A percentile compares a stretch with the other conserved stretches of the same genome.
Conservation (phyloP, 2,888 invertebrate species). For the Ischnura elegans region DNA sequence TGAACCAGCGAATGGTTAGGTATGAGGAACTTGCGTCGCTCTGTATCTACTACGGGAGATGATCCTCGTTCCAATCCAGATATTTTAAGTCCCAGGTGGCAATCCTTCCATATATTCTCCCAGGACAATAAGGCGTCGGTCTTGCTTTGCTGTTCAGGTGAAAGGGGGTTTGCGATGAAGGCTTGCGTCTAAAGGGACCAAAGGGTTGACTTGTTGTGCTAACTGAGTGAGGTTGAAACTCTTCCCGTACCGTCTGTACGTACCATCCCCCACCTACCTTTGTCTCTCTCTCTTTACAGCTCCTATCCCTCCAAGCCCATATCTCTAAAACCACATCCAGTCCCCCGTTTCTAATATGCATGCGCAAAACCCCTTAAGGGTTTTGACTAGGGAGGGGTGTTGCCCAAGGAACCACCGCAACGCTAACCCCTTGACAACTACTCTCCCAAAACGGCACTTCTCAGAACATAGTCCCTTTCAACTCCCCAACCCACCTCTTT, state of each 20-base stretch:
- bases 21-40: background rate
- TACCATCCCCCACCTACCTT: background rate
- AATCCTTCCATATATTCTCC: background rate
- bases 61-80: background rate
- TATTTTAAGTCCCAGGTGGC: background rate
- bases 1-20: too few relatives aligned
- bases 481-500: background rate
- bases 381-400: background rate
- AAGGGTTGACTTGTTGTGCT: constrained; percentile 15
- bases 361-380: background rate
- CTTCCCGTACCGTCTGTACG: background rate
- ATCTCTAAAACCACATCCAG: background rate
- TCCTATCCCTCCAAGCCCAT: background rate
- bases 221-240: background rate
- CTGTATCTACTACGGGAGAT: background rate
- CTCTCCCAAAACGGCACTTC: background rate
- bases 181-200: background rate
- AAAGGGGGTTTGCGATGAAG: background rate
- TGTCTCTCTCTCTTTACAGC: background rate
- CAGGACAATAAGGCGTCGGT: background rate
- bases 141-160: background rate
- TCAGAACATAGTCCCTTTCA: background rate
- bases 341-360: background rate
- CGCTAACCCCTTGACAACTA: background rate
- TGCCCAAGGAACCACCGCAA: background rate